Percentiles rank a stretch among this genome's conserved stretches.
These are phyloP conservation scores for Stenichneumon culpator DNA, from an alignment of 2,888 invertebrate genomes.

Conservation along the genomic window DNA sequence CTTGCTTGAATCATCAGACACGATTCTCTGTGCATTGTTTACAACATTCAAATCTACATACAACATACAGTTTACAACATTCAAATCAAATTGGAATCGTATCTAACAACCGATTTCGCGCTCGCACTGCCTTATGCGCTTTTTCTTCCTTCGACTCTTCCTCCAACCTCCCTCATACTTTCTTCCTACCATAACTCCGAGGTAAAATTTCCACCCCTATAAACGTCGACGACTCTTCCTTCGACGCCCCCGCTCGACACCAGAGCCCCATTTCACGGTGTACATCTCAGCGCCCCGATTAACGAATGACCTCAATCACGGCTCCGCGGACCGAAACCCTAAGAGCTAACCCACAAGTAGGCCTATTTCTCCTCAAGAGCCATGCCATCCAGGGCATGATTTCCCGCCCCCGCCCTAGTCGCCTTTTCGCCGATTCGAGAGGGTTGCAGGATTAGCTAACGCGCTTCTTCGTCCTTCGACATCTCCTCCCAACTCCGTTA, in stretches of 20 bases:
- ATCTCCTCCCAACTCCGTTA: slow-evolving; percentile 23
- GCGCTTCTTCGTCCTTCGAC: slow-evolving; percentile 49
- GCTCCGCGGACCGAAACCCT: neutral
- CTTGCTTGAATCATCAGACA: too few relatives aligned
- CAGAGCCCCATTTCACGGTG: slow-evolving; percentile 36
- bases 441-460: slow-evolving; percentile 45
- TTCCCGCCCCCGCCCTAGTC: neutral
- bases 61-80: too few relatives aligned
- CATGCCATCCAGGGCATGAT: neutral
- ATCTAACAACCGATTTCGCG: too few relatives aligned
- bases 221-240: slow-evolving; percentile 19
- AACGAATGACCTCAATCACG: neutral
- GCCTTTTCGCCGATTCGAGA: slow-evolving; percentile 38
- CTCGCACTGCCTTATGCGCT: too few relatives aligned
- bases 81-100: too few relatives aligned
- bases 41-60: too few relatives aligned
- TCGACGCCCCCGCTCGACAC: slow-evolving; percentile 23
- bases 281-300: neutral
- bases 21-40: too few relatives aligned
- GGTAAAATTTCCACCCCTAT: neutral
- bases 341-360: neutral
- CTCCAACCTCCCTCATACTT: too few relatives aligned
- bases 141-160: too few relatives aligned
- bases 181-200: too few relatives aligned
- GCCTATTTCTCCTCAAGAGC: neutral